These are phyloP conservation scores for Papilio glaucus DNA, from an alignment of 1,140 invertebrate genomes.

Conservation along the genomic window DNA sequence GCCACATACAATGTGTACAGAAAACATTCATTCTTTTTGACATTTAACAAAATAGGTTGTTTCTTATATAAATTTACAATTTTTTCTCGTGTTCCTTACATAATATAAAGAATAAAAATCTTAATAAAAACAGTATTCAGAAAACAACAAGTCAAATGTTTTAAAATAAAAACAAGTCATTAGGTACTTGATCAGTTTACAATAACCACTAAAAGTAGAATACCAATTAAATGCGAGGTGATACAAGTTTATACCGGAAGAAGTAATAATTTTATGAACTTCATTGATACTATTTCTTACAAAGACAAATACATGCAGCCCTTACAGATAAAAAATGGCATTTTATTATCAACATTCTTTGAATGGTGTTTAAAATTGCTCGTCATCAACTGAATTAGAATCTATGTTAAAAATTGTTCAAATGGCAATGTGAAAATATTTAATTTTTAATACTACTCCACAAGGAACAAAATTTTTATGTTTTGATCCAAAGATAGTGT, in stretches of 20 bases:
- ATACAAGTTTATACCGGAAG: conserved; percentile 40
- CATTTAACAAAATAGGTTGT: conserved; percentile 28
- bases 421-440: no score
- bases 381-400: no score
- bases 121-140: conserved; percentile 25
- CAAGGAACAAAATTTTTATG: no score
- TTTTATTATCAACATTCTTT: background rate
- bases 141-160: conserved; percentile 40
- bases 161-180: conserved; percentile 45
- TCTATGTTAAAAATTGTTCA: no score
- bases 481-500: no score
- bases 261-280: no score
- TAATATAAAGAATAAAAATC: conserved; percentile 42
- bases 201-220: conserved; percentile 44
- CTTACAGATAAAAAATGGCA: background rate
- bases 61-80: conserved; percentile 20
- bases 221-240: conserved; percentile 56
- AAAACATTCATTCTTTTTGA: conserved; percentile 2
- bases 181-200: conserved; percentile 37
- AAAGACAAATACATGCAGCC: conserved; percentile 6
- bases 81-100: conserved; percentile 9
- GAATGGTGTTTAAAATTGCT: no score
- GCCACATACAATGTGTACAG: conserved; percentile 18
- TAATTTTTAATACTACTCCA: no score
- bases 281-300: conserved; percentile 7